phyloP scores from a whole-genome alignment of 2,113 vertebrate genomes.

The Donacobius atricapilla region DNA sequence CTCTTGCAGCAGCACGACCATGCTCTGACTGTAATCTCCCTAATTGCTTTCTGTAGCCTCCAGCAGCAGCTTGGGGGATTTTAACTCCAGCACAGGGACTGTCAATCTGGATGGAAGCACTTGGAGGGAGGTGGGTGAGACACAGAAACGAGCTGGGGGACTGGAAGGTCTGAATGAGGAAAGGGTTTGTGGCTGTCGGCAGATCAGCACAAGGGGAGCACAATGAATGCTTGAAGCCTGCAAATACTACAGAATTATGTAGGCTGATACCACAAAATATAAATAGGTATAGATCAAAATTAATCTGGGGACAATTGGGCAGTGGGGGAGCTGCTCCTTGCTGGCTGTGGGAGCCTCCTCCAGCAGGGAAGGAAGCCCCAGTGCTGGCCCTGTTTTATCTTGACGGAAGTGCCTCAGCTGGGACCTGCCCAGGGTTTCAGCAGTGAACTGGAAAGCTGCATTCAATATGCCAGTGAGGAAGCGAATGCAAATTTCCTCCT shows the following conservation, averaged over 20 bases:
- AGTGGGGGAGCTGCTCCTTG: neutral
- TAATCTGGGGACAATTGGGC: neutral
- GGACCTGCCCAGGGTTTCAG: neutral
- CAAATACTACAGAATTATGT: neutral
- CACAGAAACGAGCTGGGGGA: neutral
- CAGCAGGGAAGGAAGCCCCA: neutral
- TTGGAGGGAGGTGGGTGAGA: neutral
- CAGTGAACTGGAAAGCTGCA: conserved; percentile 3
- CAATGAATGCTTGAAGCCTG: neutral
- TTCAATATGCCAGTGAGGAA: conserved; percentile 10
- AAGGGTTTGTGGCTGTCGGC: neutral
- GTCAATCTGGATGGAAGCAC: neutral
- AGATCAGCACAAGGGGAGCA: neutral
- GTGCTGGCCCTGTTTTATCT: neutral
- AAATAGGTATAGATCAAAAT: neutral
- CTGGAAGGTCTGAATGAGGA: neutral
- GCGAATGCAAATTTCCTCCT: conserved; percentile 32
- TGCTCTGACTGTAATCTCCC: neutral
- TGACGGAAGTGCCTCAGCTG: neutral
- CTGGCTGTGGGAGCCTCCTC: neutral
- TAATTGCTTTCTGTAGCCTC: neutral
- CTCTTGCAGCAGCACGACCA: neutral
- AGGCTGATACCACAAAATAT: neutral
- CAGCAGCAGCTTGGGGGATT: neutral
- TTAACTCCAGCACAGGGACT: neutral